Evolutionary conservation across 2,113 vertebrate genomes (phyloP).

Genomic region (Rhea pennata): DNA sequence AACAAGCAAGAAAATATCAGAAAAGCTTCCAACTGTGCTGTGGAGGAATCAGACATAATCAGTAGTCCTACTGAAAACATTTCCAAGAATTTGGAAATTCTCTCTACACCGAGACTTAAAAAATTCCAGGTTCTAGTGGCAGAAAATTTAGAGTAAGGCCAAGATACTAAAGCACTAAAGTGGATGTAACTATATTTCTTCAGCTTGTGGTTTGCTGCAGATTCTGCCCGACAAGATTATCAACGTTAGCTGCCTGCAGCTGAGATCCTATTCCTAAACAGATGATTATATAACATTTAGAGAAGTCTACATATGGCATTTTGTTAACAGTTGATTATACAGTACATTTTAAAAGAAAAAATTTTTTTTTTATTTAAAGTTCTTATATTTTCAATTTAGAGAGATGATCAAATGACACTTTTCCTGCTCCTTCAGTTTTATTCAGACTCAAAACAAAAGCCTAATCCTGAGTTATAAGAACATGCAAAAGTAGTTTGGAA

Average conservation of each 20-base stretch:
- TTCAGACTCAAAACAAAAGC: background rate
- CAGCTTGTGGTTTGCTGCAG: background rate
- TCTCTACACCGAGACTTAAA: background rate
- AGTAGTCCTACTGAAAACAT: background rate
- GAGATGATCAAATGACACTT: background rate
- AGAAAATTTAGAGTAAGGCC: background rate
- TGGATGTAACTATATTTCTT: background rate
- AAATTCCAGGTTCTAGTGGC: background rate
- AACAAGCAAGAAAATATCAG: background rate
- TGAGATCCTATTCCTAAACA: background rate
- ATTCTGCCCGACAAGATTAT: background rate
- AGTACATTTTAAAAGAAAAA: background rate
- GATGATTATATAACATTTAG: background rate
- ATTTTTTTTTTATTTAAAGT: background rate
- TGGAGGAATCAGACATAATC: background rate
- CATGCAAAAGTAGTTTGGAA: no score
- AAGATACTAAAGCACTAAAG: background rate
- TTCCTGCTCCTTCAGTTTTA: background rate
- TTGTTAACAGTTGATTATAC: background rate
- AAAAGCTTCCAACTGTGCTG: background rate
- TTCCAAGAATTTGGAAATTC: background rate
- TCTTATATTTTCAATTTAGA: background rate
- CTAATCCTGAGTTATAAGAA: no score
- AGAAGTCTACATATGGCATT: background rate
- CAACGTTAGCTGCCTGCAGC: background rate